Base-by-base conservation (phyloP, 2,797 vertebrate genomes). In the Halcyon smyrnensis region DNA sequence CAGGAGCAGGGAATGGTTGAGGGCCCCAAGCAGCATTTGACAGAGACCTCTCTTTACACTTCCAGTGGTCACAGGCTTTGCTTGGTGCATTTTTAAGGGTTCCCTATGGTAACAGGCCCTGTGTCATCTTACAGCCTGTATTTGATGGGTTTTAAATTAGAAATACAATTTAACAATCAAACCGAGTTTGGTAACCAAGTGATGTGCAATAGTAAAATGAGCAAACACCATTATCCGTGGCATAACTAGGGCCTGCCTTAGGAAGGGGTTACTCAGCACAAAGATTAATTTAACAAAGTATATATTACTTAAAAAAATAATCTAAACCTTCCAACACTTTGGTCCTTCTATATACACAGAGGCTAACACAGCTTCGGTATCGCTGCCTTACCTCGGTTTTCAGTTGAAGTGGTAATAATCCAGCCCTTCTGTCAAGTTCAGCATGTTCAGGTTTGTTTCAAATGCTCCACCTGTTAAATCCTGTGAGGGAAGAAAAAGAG, bases 401-500 rank as follows among this genome's bases (percentile, higher is more conserved):
- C 75, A 98, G 97, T 95, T 98, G 6, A 98, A 98, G 81, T 98
- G 98, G 19, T 98, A 92, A 79, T 98, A 98, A 97, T 98, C 98
- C 36, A 1, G 14, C 64, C 98, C 98, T 86, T 98, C 99, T 75
- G 95, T 98, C 92, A 99, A 96, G 73, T 97, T 97, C 96, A 99
- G 97, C 1, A 84, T 98, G 64, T 85, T 96, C 85, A 99, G 97
- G 96, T 99, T 99, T 70, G 98, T 97, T 93, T 98, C 98, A 93
- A 98, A 98, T 6, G 93, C 97, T 32, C 98, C 99, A 87, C 98
- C 98, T 74, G 99, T 99, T 98, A 99, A 98, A 97, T 99, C 99
- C 99, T 99, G 87, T 2, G 15, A 76, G 23, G 46, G 54, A 65
- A 64, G 23, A 48, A 43, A 34, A 56, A 41, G 32, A 70, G 27